Evolutionary conservation across 2,113 vertebrate species (phyloP), one percentile per base, ranked within the genome.

Genomic region (Pycnonotus jocosus): DNA sequence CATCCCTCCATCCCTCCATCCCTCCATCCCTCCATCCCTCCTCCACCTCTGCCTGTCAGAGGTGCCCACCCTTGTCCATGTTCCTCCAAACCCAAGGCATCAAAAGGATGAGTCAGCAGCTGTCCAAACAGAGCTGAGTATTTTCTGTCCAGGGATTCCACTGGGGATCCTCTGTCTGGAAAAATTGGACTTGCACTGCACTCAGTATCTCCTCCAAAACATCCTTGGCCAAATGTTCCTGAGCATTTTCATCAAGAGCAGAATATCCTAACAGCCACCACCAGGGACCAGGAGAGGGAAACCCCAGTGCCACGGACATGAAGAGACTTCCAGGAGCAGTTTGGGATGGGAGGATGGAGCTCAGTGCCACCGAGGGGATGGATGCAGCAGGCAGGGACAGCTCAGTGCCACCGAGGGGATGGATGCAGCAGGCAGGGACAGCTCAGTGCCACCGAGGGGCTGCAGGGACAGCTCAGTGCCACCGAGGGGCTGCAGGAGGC

Each of bases 91-190:
- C n/a, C 8, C n/a, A 11, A n/a, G n/a, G 28, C 27, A 37, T 4
- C 1, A 0, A n/a, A 61, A 10, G 2, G 6, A 13, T 0, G 15
- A 33, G 8, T 5, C 53, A 81, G 27, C 24, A 33, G 7, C 10
- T 68, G 31, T 35, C 38, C 24, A 40, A 16, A 18, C 19, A 21
- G 19, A 20, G 21, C 44, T 54, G 38, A 3, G 42, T 42, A 3
- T 68, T 53, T 48, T 42, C 11, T 48, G 21, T 48, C 45, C 64
- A 68, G 19, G 44, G 38, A 54, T 69, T 48, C 58, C 45, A 2
- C 3, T 23, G 19, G 30, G n/a, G 24, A 31, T 53, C 38, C 28
- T n/a, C 6, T 6, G 2, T 9, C 70, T 78, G 31, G 38, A 45
- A 30, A 48, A 68, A 8, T 1, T 53, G 22, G 35, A 6, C 7